Conservation (phyloP, 2,797 vertebrate species). For the Hybognathus amarus region DNA sequence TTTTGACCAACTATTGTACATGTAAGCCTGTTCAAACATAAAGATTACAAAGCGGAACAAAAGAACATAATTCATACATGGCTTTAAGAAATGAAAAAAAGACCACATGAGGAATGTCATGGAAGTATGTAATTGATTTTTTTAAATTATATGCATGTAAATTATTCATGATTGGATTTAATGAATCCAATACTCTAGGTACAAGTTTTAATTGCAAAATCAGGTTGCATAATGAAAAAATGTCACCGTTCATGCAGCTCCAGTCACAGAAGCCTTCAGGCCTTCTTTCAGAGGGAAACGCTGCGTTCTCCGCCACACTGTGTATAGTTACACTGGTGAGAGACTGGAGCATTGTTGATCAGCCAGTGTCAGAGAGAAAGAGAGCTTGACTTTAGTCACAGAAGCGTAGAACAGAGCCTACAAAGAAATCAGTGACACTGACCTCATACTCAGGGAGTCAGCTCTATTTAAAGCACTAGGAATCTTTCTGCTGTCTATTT, state of each 20-base stretch:
- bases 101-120: conserved; percentile 10
- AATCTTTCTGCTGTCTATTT: conserved; percentile 56
- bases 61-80: conserved; percentile 22
- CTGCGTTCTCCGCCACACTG: conserved; percentile 10
- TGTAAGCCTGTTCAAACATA: neutral
- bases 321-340: conserved; percentile 20
- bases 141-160: conserved; percentile 18
- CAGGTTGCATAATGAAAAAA: conserved; percentile 44
- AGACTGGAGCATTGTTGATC: conserved; percentile 23
- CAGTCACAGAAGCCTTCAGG: conserved; percentile 37
- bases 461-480: conserved; percentile 57
- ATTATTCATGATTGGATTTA: conserved; percentile 46
- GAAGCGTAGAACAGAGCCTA: conserved; percentile 33
- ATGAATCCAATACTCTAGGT: conserved; percentile 41
- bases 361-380: conserved; percentile 28
- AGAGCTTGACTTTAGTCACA: conserved; percentile 35
- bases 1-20: neutral
- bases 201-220: conserved; percentile 44
- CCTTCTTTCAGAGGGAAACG: neutral
- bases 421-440: conserved; percentile 54
- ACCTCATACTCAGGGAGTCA: conserved; percentile 49
- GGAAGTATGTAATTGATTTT: conserved; percentile 24
- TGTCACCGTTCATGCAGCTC: conserved; percentile 3
- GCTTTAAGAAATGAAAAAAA: conserved; percentile 3
- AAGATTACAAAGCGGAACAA: conserved; percentile 23